These are phyloP conservation scores for Zaprionus lineosus DNA, from an alignment of 2,888 invertebrate genomes.

Conservation along the genomic window DNA sequence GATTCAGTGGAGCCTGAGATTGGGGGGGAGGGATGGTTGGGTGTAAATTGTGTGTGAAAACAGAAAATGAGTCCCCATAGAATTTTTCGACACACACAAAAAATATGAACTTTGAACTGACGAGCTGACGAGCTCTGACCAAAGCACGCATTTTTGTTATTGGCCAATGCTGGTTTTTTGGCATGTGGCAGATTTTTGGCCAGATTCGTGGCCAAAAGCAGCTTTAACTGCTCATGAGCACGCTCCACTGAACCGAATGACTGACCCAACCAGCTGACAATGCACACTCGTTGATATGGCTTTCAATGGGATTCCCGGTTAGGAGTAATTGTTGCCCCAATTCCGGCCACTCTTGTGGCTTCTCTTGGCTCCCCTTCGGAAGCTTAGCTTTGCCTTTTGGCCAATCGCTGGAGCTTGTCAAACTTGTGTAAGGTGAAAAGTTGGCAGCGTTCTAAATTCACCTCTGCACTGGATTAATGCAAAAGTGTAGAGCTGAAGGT, in stretches of 20 bases:
- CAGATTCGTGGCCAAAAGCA: conserved; percentile 59
- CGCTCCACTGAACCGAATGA: conserved; percentile 45
- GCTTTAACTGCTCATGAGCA: conserved; percentile 67
- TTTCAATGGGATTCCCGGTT: conserved; percentile 42
- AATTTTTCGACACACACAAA: conserved; percentile 44
- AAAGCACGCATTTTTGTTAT: conserved; percentile 42
- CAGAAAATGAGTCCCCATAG: conserved; percentile 68
- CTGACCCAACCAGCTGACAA: conserved; percentile 15
- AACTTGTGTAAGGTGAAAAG: conserved; percentile 38
- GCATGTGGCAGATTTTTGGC: conserved; percentile 39
- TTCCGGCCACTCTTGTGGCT: conserved; percentile 10
- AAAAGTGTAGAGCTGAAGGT: too few species aligned
- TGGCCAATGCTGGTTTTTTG: conserved; percentile 30
- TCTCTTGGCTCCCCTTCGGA: conserved; percentile 24
- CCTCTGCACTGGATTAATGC: too few species aligned
- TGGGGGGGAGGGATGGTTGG: background rate
- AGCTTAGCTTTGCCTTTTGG: conserved; percentile 39
- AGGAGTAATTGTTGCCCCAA: conserved; percentile 47
- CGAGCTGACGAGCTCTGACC: conserved; percentile 16
- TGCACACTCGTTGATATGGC: conserved; percentile 21
- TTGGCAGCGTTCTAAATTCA: too few species aligned
- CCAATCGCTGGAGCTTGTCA: conserved; percentile 57
- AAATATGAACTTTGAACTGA: conserved; percentile 61
- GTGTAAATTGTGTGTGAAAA: conserved; percentile 70
- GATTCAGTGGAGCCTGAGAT: background rate